Evolutionary conservation across 2,113 vertebrate species (phyloP), one percentile per base, ranked within the genome.

Genomic region (Oostethus manadensis): DNA sequence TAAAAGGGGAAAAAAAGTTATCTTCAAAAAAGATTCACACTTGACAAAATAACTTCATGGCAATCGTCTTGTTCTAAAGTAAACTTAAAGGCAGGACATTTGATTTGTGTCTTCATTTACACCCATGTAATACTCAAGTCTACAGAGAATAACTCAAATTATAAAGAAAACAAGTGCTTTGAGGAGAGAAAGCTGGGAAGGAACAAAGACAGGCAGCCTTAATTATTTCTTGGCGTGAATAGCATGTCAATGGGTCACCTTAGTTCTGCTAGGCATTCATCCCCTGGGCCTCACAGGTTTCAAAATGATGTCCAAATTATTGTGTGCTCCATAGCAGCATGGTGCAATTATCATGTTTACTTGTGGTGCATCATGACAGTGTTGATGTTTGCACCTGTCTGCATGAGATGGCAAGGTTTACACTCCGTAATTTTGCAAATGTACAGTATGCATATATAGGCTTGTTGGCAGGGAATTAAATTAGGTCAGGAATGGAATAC

Each of bases 381-480:
- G 73, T 60, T 71, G 76, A 82, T 90, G 88, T 91, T 90, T 91
- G 89, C 86, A 91, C 88, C 88, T 90, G 88, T 90, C 89, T 87
- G 59, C 14, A 61, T 35, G 77, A 83, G 82, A 68, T 62, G 78
- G 74, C 77, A 62, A 83, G 84, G 83, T 88, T 88, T 89, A 78
- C 80, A 66, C 71, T 79, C 82, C 67, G 79, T 89, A 84, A 89
- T 90, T 90, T 89, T 85, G 76, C 82, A 84, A 89, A 89, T 89
- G 88, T 90, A 90, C 88, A 88, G 87, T 89, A 87, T 88, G 88
- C 84, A 90, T 89, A 90, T 89, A 90, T 88, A 89, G 91, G 88
- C 74, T 81, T 73, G 78, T 86, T 89, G 89, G 86, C 87, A 87
- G 77, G 80, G 88, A 89, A 89, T 89, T 89, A 90, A 91, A 90